Conservation (phyloP, 2,113 vertebrate genomes). For the Plestiodon gilberti region DNA sequence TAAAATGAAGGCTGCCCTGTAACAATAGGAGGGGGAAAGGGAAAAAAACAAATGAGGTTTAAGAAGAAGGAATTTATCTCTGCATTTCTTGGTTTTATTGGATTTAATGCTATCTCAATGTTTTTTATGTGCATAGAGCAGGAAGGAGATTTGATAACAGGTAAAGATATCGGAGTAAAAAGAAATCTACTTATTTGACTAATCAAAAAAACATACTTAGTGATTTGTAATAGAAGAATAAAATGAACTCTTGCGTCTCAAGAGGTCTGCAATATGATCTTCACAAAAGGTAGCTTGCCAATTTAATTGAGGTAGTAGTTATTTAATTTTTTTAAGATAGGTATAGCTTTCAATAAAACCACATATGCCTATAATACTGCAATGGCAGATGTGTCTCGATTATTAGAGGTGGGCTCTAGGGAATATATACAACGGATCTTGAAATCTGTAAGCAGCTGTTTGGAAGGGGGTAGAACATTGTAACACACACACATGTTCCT, state of each 20-base stretch:
- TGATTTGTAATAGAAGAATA: conserved; percentile 68
- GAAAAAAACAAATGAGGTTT: not conserved
- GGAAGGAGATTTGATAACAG: conserved; percentile 27
- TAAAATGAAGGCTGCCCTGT: not conserved
- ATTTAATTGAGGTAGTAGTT: conserved; percentile 77
- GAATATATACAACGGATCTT: conserved; percentile 77
- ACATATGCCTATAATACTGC: conserved; percentile 77
- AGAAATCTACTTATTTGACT: conserved; percentile 60
- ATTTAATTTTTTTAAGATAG: conserved; percentile 76
- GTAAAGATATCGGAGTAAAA: conserved; percentile 44
- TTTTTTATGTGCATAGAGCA: conserved; percentile 18
- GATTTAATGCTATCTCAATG: conserved; percentile 7
- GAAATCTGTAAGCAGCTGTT: conserved; percentile 83
- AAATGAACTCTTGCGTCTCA: conserved; percentile 65
- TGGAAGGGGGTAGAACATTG: conserved; percentile 67
- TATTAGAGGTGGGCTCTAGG: conserved; percentile 82
- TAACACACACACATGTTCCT: conserved; percentile 76
- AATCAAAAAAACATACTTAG: conserved; percentile 65
- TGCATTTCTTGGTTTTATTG: conserved; percentile 8
- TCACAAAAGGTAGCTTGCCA: conserved; percentile 72
- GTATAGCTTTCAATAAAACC: conserved; percentile 80
- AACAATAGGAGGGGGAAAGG: not conserved
- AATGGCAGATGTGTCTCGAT: conserved; percentile 85
- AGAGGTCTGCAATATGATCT: conserved; percentile 71
- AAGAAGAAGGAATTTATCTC: not conserved